Conservation (phyloP, 1,140 invertebrate species). For the Brachionus manjavacas region DNA sequence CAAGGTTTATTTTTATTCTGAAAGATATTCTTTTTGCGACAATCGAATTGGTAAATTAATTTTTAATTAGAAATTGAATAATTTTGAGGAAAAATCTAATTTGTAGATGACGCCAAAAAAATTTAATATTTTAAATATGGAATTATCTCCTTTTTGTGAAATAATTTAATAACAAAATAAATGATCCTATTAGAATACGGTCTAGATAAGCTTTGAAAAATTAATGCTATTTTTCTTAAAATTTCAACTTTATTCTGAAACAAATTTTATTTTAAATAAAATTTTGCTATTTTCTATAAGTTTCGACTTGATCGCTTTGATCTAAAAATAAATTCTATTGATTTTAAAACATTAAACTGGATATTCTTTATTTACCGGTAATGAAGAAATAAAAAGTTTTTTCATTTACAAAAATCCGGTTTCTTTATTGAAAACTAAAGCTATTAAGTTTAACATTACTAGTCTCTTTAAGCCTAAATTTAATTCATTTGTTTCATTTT, state of each 20-base stretch:
- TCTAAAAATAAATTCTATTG: neutral
- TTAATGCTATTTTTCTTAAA: too few relatives aligned
- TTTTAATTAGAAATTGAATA: neutral
- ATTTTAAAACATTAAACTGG: neutral
- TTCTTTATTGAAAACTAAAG: neutral
- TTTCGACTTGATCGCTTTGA: neutral
- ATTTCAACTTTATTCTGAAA: too few relatives aligned
- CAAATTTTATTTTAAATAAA: too few relatives aligned
- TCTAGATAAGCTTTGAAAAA: too few relatives aligned
- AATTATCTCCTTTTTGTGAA: too few relatives aligned
- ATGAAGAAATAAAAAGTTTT: neutral
- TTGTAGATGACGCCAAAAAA: neutral
- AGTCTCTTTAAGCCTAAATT: neutral
- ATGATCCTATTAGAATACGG: too few relatives aligned
- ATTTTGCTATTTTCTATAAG: neutral
- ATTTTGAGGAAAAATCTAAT: neutral
- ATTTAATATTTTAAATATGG: neutral
- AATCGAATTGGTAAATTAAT: neutral
- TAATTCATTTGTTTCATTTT: neutral
- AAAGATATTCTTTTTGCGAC: neutral
- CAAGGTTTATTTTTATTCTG: neutral
- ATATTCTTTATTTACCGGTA: neutral
- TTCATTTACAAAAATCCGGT: neutral
- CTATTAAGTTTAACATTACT: neutral
- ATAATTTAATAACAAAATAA: too few relatives aligned